Evolutionary conservation across 2,113 vertebrate species (phyloP).

Genomic region (Halcyon senegalensis): DNA sequence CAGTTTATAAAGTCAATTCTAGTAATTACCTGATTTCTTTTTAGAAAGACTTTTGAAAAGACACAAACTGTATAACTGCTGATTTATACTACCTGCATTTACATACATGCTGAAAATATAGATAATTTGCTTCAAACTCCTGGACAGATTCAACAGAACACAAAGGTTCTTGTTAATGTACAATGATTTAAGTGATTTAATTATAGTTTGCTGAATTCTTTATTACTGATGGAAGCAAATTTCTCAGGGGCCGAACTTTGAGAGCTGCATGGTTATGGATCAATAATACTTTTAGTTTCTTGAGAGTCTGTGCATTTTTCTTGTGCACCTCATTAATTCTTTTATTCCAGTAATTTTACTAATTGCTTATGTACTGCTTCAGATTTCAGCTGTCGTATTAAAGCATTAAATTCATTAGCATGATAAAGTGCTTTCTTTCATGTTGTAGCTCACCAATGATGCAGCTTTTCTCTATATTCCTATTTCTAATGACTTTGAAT

Average conservation of each 20-base stretch:
- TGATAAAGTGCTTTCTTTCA: neutral
- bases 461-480: neutral
- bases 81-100: neutral
- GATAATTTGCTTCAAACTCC: neutral
- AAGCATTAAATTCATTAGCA: neutral
- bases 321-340: neutral
- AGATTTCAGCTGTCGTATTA: neutral
- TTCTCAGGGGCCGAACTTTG: neutral
- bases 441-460: neutral
- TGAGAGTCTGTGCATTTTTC: neutral
- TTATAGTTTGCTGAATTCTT: neutral
- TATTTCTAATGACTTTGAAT: neutral
- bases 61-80: neutral
- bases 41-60: neutral
- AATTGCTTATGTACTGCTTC: constrained; percentile 8
- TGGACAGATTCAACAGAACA: neutral
- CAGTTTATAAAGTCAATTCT: neutral
- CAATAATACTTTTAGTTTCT: constrained; percentile 8
- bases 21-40: neutral
- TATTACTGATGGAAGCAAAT: neutral
- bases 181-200: neutral
- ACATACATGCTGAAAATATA: neutral
- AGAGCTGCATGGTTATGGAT: neutral
- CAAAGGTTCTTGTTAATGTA: neutral
- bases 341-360: neutral